Conservation (phyloP, 1,140 invertebrate genomes). For the Thaumatotibia leucotreta region DNA sequence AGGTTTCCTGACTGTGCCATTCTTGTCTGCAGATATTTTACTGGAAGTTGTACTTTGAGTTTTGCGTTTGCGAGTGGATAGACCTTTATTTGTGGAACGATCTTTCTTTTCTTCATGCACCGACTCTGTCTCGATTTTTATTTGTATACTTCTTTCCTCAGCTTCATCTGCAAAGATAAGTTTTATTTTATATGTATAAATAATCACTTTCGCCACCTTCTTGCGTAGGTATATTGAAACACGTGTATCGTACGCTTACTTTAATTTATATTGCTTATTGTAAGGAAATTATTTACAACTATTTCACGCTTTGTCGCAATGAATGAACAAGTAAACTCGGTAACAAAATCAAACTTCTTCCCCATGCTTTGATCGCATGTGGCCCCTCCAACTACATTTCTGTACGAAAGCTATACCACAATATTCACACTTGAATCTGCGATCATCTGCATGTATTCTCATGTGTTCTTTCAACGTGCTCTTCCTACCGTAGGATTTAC, state of each 20-base stretch:
- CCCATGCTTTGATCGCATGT: constrained; percentile 8
- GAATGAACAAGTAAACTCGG: background rate
- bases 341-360: background rate
- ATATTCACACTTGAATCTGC: constrained; percentile 42
- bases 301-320: background rate
- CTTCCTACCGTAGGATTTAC: constrained; percentile 73
- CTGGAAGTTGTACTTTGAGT: background rate
- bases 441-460: constrained; percentile 60
- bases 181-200: background rate
- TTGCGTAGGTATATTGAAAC: background rate
- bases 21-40: background rate
- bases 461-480: constrained; percentile 65
- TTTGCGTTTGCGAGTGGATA: background rate
- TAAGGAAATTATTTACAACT: background rate
- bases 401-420: constrained; percentile 50
- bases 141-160: background rate
- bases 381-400: constrained; percentile 2
- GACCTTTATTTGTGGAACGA: constrained; percentile 22
- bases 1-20: background rate
- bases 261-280: background rate
- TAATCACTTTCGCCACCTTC: background rate
- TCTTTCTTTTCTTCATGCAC: constrained; percentile 24
- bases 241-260: background rate
- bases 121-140: background rate
- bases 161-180: background rate